phyloP scores from a whole-genome alignment of 2,113 vertebrate species.

The Tylochromis polylepis region DNA sequence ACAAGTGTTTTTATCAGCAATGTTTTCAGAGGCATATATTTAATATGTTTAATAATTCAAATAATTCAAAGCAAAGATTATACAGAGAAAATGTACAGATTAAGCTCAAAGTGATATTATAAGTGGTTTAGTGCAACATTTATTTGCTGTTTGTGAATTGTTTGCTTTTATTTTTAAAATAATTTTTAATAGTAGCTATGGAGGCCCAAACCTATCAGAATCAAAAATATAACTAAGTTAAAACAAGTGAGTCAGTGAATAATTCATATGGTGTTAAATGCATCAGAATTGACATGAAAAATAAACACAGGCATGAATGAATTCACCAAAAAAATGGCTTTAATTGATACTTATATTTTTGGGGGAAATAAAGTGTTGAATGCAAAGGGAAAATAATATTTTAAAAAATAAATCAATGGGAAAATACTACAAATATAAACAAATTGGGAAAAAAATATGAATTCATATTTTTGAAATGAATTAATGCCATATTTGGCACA shows the following conservation, averaged over 20 bases:
- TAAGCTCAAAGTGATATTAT: background rate
- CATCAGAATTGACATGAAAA: background rate
- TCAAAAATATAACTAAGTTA: background rate
- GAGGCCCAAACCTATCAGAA: background rate
- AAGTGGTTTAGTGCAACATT: background rate
- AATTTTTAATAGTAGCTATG: background rate
- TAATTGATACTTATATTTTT: background rate
- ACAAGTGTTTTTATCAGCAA: background rate
- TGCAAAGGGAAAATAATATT: background rate
- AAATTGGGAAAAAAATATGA: background rate
- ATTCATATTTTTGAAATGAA: background rate
- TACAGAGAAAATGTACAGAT: background rate
- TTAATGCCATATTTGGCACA: background rate
- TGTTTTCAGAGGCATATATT: background rate
- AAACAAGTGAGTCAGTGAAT: background rate
- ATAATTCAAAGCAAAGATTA: background rate
- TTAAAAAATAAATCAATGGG: background rate
- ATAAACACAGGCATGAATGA: background rate
- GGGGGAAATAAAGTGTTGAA: fast-evolving
- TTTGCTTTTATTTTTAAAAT: background rate
- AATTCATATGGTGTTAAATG: background rate
- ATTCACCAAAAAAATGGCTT: background rate
- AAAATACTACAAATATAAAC: background rate
- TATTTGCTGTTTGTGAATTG: background rate
- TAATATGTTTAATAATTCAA: background rate